Conservation (phyloP, 2,888 invertebrate species). For the Crepidodera aurea region DNA sequence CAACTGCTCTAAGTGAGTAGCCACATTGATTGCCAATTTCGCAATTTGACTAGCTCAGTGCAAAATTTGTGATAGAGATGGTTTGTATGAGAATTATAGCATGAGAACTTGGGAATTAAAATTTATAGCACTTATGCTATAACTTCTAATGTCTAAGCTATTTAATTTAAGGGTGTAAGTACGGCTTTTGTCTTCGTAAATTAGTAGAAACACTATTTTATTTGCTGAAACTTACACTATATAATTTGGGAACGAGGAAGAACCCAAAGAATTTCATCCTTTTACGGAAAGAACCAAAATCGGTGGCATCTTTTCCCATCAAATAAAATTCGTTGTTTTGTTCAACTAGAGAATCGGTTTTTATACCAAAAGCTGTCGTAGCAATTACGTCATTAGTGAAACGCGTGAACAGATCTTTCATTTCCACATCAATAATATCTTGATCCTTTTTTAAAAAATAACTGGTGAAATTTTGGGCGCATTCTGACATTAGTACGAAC, state of each 20-base stretch:
- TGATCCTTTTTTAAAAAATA: slow-evolving; percentile 35
- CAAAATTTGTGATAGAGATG: no score
- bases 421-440: slow-evolving; percentile 54
- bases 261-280: slow-evolving; percentile 9
- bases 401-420: slow-evolving; percentile 58
- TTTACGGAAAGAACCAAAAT: slow-evolving; percentile 41
- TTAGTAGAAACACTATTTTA: no score
- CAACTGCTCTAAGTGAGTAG: no score
- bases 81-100: no score
- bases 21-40: no score
- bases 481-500: slow-evolving; percentile 41
- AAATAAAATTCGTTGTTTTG: slow-evolving; percentile 65
- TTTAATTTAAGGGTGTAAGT: no score
- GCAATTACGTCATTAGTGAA: slow-evolving; percentile 65
- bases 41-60: no score
- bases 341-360: slow-evolving; percentile 65
- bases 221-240: not conserved
- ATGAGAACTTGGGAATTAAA: no score
- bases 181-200: no score
- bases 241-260: slow-evolving; percentile 21
- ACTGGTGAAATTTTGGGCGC: slow-evolving; percentile 11
- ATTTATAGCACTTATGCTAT: no score
- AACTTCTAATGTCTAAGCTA: no score
- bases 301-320: slow-evolving; percentile 63
- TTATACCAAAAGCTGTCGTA: slow-evolving; percentile 63